Percentiles rank a stretch among this genome's conserved stretches.
Evolutionary conservation across 2,888 invertebrate species (phyloP).

Genomic region (Synanthedon myopaeformis): DNA sequence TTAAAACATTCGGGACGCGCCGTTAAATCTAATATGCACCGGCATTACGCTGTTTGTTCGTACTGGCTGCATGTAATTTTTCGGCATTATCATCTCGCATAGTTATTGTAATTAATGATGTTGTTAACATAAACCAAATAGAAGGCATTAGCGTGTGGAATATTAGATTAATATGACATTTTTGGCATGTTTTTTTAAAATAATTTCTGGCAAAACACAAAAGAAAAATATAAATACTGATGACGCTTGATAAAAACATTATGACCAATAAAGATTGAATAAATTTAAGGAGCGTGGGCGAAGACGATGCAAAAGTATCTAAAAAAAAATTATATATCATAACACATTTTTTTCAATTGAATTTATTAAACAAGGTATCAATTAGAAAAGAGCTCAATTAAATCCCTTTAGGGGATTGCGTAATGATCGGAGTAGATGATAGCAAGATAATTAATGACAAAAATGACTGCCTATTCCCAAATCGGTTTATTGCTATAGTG

Average conservation of each 20-base stretch:
- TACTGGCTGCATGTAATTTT: not conserved
- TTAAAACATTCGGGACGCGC: conserved; percentile 57
- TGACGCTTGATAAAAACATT: too few species aligned
- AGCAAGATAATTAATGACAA: not conserved
- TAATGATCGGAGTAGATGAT: conserved; percentile 2
- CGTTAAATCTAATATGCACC: conserved; percentile 64
- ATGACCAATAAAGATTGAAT: too few species aligned
- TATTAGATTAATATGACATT: too few species aligned
- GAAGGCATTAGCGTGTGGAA: too few species aligned
- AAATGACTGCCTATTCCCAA: not conserved
- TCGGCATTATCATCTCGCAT: not conserved
- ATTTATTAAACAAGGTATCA: not conserved
- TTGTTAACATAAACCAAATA: too few species aligned
- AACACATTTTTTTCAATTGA: not conserved
- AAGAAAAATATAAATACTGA: too few species aligned
- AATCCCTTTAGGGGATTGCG: conserved; percentile 3
- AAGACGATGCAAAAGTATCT: too few species aligned
- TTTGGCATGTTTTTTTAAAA: not conserved
- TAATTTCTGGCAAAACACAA: not conserved
- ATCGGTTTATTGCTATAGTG: not conserved
- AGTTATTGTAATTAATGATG: not conserved
- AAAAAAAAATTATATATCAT: too few species aligned
- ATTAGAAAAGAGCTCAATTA: conserved; percentile 2
- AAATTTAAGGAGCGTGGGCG: too few species aligned
- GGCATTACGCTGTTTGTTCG: conserved; percentile 44